Evolutionary conservation across 2,797 vertebrate species (phyloP), one percentile per base, ranked within the genome.

Genomic region (Thamnophis elegans): DNA sequence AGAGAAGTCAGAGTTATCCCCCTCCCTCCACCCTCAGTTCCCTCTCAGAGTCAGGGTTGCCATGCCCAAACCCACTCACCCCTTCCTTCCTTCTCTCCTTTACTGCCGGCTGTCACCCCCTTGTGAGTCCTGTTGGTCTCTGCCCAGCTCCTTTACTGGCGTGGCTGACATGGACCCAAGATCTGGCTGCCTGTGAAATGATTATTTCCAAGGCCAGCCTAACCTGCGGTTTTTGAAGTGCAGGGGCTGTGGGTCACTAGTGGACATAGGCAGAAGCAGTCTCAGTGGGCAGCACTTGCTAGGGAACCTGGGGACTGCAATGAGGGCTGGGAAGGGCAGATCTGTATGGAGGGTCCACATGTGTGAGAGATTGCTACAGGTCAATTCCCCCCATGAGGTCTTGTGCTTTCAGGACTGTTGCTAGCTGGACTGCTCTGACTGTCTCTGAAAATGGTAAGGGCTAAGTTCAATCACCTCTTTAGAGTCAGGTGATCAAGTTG

Each of bases 341-440:
- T 28, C 14, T 22, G 28, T 16, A 5, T 26, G 51, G 28, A 1
- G n/a, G 47, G 59, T 25, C 47, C 32, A 20, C 16, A 11, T 51
- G 51, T 36, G 11, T 0, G 58, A 54, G 59, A 26, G 59, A 9
- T n/a, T 1, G 11, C 58, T 16, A 16, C 36, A 5, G 26, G 55
- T 11, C 18, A 10, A 28, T 12, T 55, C 54, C 12, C 54, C n/a
- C 0, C 56, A 32, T 59, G 73, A 60, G 5, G 53, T 65, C 4
- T 42, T 0, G 42, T 10, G 26, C 32, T 53, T 68, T 25, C 53
- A 73, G 25, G 60, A 13, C 14, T 51, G 58, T 56, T 8, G 56
- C 36, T n/a, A 90, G 85, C 89, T 42, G 62, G 92, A 73, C 5
- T 59, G 54, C 87, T 58, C 89, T 68, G 89, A 89, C 89, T 90